Evolutionary conservation across 2,888 invertebrate species (phyloP), one percentile per base, ranked within the genome.

Genomic region (Caenorhabditis sp.): DNA sequence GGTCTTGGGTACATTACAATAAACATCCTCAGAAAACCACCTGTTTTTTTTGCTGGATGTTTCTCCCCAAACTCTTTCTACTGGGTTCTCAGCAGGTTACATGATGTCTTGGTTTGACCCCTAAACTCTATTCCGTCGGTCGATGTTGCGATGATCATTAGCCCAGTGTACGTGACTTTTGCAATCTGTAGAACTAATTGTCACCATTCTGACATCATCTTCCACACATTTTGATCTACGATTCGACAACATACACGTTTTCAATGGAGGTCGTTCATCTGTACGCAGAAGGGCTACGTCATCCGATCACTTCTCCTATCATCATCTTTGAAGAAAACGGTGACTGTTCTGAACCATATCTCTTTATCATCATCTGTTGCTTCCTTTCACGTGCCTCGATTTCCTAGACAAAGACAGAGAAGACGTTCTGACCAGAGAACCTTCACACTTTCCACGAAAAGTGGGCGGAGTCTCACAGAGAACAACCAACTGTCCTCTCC

Each of bases 401-500:
- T 63, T 63, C n/a, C 10, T 16, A 26, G 44, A 44, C 26, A 44
- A 24, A 44, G n/a, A 63, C 2, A 16, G 0, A 22, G 63, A 24
- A 5, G 47, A 44, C 35, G 22, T 38, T 22, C 38, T 19, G 41
- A 47, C 24, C 44, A 47, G 5, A 63, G 44, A 44, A 63, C 63
- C 16, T 8, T n/a, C 63, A 63, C 3, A 28, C 6, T 44, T 4
- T n/a, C 16, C 26, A 6, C 14, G 3, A 28, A 12, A 28, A n/a
- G 28, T 26, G n/a, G 63, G 63, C 44, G 63, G 63, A 63, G 63
- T 44, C n/a, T 44, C 12, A 26, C 63, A 63, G 14, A 63, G 63
- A 63, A 63, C 63, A 24, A 63, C 16, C 44, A 63, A 16, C 16
- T 63, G 44, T 26, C 54, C 41, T 44, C 44, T 26, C 2, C 1